These are phyloP conservation scores for Varanus salvator DNA, from an alignment of 2,113 vertebrate genomes.

Conservation along the genomic window DNA sequence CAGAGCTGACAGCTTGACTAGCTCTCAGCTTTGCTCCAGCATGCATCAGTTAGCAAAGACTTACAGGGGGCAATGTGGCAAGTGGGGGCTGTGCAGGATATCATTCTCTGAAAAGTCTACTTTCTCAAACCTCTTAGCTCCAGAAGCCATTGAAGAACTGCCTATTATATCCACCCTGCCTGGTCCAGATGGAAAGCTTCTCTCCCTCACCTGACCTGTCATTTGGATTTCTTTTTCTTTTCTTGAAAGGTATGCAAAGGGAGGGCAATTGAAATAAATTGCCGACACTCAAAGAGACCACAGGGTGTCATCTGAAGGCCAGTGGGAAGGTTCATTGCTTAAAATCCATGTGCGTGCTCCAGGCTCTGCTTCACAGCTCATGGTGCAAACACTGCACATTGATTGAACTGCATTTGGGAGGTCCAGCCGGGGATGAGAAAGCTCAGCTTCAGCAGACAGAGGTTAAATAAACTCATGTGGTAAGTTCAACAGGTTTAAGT, in stretches of 20 bases:
- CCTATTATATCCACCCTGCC: background rate
- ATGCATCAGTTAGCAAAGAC: constrained; percentile 1
- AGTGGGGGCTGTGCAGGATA: background rate
- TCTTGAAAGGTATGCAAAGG: background rate
- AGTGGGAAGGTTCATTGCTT: background rate
- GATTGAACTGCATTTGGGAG: background rate
- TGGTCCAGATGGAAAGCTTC: background rate
- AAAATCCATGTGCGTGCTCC: too few relatives aligned
- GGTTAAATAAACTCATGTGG: background rate
- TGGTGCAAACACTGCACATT: background rate
- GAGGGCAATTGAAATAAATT: background rate
- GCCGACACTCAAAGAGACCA: background rate
- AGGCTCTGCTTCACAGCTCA: background rate
- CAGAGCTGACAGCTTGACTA: background rate
- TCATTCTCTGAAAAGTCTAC: background rate
- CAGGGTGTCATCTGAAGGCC: background rate
- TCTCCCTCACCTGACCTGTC: background rate
- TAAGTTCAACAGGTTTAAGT: background rate
- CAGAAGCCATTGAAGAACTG: background rate
- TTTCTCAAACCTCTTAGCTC: background rate
- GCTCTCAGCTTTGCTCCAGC: background rate
- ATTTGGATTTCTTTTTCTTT: background rate
- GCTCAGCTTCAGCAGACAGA: background rate
- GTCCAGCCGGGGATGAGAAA: background rate
- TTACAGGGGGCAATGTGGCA: background rate